Evolutionary conservation across 2,797 vertebrate species (phyloP).

Genomic region (Megaceryle alcyon): DNA sequence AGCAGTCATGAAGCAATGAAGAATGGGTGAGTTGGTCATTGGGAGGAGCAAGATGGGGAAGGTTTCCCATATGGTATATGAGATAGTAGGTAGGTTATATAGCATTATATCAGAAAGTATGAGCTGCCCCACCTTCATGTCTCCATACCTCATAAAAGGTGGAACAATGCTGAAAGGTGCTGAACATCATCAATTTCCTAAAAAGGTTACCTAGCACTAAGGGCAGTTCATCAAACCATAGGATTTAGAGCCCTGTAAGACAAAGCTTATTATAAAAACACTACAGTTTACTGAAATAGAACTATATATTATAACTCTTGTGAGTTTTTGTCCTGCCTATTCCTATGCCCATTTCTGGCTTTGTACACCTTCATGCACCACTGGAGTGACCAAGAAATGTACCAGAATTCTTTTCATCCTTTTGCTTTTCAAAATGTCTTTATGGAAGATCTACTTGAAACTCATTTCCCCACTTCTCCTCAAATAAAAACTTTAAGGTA

Average conservation of each 20-base stretch:
- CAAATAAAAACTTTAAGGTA: not conserved
- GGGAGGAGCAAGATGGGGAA: not conserved
- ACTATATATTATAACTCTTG: not conserved
- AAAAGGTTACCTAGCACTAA: not conserved
- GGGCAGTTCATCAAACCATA: not conserved
- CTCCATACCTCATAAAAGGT: not conserved
- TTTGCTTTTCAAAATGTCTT: not conserved
- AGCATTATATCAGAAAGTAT: not conserved
- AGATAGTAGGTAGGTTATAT: not conserved
- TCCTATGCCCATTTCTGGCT: not conserved
- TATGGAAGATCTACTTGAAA: not conserved
- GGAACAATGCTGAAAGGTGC: not conserved
- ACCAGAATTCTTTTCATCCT: not conserved
- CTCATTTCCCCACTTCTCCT: not conserved
- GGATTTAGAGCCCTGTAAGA: not conserved
- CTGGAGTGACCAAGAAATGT: not conserved
- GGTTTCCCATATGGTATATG: not conserved
- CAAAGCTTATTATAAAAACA: not conserved
- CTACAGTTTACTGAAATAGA: not conserved
- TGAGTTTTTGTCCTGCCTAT: not conserved
- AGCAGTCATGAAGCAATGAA: not conserved
- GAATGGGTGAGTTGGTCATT: not conserved
- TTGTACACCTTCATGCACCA: not conserved
- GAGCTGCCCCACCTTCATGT: not conserved
- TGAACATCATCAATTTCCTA: not conserved